A percentile compares a stretch with the other conserved stretches of the same genome.
Conservation (phyloP, 2,888 invertebrate genomes). For the Plemyria rubiginata region DNA sequence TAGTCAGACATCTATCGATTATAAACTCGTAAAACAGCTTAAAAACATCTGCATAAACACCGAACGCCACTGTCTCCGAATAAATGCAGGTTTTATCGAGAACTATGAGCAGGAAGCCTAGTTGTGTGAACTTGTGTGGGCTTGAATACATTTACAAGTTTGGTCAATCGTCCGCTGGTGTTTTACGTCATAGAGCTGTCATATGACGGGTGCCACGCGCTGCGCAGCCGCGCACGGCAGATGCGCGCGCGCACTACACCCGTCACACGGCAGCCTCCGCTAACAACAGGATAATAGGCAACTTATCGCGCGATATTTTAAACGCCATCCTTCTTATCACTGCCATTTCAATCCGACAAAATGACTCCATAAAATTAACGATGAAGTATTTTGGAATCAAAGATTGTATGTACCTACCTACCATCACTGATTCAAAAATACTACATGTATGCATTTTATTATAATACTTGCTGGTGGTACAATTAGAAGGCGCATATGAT, state of each 20-base stretch:
- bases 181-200: slow-evolving; percentile 47
- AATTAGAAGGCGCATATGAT: too few species aligned
- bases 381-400: too few species aligned
- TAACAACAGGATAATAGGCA: not conserved
- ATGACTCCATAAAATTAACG: too few species aligned
- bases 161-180: slow-evolving; percentile 41
- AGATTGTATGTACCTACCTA: too few species aligned
- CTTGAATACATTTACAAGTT: slow-evolving; percentile 35
- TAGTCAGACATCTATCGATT: not conserved
- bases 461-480: too few species aligned
- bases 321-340: too few species aligned
- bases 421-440: not conserved
- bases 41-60: slow-evolving; percentile 6
- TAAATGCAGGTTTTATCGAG: slow-evolving; percentile 31
- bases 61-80: slow-evolving; percentile 16
- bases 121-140: slow-evolving; percentile 23
- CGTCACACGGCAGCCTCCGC: slow-evolving; percentile 48
- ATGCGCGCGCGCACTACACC: slow-evolving; percentile 68
- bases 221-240: slow-evolving; percentile 60
- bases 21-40: slow-evolving; percentile 7
- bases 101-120: slow-evolving; percentile 19
- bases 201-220: slow-evolving; percentile 52
- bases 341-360: too few species aligned
- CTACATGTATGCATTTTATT: too few species aligned
- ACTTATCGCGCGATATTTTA: slow-evolving; percentile 7